Evolutionary conservation across 2,797 vertebrate species (phyloP).

Genomic region (Enteromius trimaculatus): DNA sequence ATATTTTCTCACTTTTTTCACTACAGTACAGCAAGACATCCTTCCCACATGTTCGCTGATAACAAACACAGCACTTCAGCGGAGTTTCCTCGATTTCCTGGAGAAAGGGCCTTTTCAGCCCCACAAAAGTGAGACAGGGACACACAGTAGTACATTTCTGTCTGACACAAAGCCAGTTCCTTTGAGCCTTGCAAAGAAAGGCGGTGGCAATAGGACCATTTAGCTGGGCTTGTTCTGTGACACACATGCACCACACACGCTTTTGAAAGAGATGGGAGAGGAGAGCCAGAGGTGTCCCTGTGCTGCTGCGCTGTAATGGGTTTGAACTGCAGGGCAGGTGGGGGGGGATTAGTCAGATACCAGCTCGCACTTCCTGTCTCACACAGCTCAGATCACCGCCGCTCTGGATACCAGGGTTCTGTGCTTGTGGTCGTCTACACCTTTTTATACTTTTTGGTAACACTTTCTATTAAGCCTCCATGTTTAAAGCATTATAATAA

Average conservation of each 20-base stretch:
- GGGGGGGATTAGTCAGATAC: slow-evolving; percentile 30
- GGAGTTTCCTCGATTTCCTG: slow-evolving; percentile 33
- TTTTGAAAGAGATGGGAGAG: slow-evolving; percentile 45
- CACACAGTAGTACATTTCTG: slow-evolving; percentile 60
- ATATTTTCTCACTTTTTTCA: slow-evolving; percentile 39
- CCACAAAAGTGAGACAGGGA: slow-evolving; percentile 53
- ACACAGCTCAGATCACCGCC: not conserved
- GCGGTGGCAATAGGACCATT: slow-evolving; percentile 53
- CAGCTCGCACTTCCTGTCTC: slow-evolving; percentile 14
- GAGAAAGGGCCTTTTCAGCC: slow-evolving; percentile 36
- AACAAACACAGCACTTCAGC: slow-evolving; percentile 34
- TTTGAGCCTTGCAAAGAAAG: slow-evolving; percentile 57
- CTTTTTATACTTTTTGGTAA: not conserved
- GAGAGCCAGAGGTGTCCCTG: slow-evolving; percentile 29
- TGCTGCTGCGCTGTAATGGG: slow-evolving; percentile 48
- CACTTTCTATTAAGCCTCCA: not conserved
- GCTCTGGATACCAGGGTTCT: not conserved
- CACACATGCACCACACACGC: not conserved
- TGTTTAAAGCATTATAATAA: not conserved
- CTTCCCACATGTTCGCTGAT: slow-evolving; percentile 24
- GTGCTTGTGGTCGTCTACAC: not conserved
- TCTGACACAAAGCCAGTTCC: slow-evolving; percentile 53
- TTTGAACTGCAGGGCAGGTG: slow-evolving; percentile 54
- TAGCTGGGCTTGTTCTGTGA: slow-evolving; percentile 60
- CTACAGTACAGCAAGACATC: slow-evolving; percentile 6